phyloP scores from a whole-genome alignment of 2,113 vertebrate genomes.

The Hypocryptadius cinnamomeus region DNA sequence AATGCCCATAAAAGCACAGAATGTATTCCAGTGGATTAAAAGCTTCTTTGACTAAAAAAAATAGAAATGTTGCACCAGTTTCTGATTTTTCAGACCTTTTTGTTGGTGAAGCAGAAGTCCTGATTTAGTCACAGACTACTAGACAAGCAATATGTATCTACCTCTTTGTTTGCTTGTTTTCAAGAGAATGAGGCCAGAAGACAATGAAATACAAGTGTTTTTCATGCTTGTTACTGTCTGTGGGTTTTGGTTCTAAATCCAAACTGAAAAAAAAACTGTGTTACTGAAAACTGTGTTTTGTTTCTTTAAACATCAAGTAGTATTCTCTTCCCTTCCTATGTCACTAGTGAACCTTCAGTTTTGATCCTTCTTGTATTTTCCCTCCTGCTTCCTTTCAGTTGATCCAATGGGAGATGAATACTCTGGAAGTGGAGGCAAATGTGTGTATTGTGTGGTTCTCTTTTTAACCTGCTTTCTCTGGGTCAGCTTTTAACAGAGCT shows the following conservation, averaged over 20 bases:
- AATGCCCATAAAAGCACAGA: neutral
- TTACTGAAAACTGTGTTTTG: neutral
- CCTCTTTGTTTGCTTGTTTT: neutral
- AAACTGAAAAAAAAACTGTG: neutral
- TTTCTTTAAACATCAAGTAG: constrained; percentile 17
- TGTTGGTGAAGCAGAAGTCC: neutral
- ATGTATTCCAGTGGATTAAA: neutral
- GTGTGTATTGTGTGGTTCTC: constrained; percentile 88
- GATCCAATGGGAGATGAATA: constrained; percentile 94
- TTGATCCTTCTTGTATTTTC: constrained; percentile 85
- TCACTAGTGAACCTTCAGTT: constrained; percentile 70
- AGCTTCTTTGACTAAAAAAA: neutral
- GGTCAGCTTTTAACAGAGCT: constrained; percentile 68
- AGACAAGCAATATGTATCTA: neutral
- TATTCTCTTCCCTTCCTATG: constrained; percentile 57
- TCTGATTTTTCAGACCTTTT: neutral
- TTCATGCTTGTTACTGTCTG: neutral
- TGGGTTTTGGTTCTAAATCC: neutral
- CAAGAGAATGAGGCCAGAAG: neutral
- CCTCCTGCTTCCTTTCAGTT: constrained; percentile 88
- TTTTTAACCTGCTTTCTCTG: constrained; percentile 66
- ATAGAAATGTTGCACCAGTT: neutral
- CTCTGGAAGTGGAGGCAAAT: constrained; percentile 97
- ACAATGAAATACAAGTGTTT: neutral
- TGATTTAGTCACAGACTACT: neutral